Evolutionary conservation across 2,797 vertebrate species (phyloP), one percentile per base, ranked within the genome.

Genomic region (Clangula hyemalis): DNA sequence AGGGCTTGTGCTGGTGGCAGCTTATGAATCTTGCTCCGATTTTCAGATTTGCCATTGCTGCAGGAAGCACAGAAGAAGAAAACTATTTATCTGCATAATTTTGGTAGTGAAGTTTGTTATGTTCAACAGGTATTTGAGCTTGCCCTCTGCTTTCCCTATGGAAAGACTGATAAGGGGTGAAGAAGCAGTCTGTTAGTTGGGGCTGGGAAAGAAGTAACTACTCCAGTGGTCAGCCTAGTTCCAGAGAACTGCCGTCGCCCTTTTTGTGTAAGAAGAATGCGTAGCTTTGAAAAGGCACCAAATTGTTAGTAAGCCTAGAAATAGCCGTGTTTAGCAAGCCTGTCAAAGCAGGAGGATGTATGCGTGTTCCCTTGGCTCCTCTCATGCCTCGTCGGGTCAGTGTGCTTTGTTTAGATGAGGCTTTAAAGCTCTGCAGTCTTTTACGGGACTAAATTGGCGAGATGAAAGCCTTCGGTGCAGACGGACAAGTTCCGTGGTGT

Each of bases 401-500:
- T 7, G 28, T 17, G 32, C 58, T 61, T 45, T 70, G 32, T 70
- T 70, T 47, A 38, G 41, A 21, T 20, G 36, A 51, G 47, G 41
- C 15, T 60, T 58, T 36, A 72, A 72, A 75, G 53, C 43, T 49
- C 7, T 24, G 17, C 10, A 28, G 24, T 56, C 60, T 34, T n/a
- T 32, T 13, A 8, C 12, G 36, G 45, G 54, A 32, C 30, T 51
- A 12, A 5, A 24, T 30, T 45, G 5, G 4, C 1, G n/a, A 45
- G 62, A 3, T 41, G 45, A 20, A 61, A 51, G 60, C 61, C 68
- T 10, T 25, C 19, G 0, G 1, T n/a, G 71, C 79, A 38, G 32
- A 11, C 4, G 6, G 30, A 9, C 6, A 36, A 6, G 36, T 17
- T 25, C 10, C 2, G 5, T 9, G 41, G 32, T 5, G 1, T 27